Evolutionary conservation across 2,888 invertebrate genomes (phyloP).

Genomic region (Sialis lutaria): DNA sequence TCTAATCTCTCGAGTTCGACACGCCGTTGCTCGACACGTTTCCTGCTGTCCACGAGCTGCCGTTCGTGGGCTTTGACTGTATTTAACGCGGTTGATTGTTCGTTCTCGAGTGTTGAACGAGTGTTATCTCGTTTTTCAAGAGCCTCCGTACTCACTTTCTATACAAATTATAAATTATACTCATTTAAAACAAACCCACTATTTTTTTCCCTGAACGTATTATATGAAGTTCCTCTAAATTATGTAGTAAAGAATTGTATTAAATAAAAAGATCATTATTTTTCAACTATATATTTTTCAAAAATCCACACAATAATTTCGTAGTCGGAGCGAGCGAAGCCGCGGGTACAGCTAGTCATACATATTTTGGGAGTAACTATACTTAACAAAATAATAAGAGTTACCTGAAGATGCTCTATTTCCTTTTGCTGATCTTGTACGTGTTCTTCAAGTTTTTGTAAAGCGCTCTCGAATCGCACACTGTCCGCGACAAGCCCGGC

Average conservation of each 20-base stretch:
- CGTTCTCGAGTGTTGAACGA: conserved; percentile 45
- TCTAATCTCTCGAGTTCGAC: conserved; percentile 60
- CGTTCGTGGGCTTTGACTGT: conserved; percentile 47
- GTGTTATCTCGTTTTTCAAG: conserved; percentile 51
- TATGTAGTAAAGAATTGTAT: too few relatives aligned
- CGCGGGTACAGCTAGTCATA: too few relatives aligned
- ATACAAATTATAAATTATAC: conserved; percentile 3
- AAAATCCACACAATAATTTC: too few relatives aligned
- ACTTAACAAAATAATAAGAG: neutral
- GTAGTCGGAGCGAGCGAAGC: too few relatives aligned
- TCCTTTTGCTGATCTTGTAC: conserved; percentile 51
- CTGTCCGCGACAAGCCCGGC: conserved; percentile 50
- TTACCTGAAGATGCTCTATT: conserved; percentile 49
- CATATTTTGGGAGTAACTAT: neutral
- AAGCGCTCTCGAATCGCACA: conserved; percentile 53
- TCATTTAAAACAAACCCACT: too few relatives aligned
- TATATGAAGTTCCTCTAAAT: too few relatives aligned
- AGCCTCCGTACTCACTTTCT: conserved; percentile 58
- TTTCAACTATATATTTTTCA: too few relatives aligned
- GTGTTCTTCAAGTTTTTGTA: conserved; percentile 49
- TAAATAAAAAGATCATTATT: too few relatives aligned
- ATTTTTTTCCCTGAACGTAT: too few relatives aligned
- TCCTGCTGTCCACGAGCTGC: conserved; percentile 43
- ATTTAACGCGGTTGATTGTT: conserved; percentile 50
- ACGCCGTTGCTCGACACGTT: conserved; percentile 51